phyloP scores from a whole-genome alignment of 2,797 vertebrate species.

The Vultur gryphus region DNA sequence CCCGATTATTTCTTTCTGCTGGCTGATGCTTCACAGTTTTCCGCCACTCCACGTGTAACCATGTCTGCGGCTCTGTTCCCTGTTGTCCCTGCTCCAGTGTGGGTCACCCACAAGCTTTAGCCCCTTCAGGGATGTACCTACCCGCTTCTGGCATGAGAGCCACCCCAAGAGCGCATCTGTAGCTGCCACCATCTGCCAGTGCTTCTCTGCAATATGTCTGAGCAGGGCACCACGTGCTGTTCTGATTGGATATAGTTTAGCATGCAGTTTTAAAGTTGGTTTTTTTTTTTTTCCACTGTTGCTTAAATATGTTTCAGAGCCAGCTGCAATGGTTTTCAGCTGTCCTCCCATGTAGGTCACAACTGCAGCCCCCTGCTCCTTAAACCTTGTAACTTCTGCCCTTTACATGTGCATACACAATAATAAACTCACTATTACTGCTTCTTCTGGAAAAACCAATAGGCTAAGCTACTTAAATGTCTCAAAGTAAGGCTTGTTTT shows the following conservation, averaged over 20 bases:
- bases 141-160: accelerated
- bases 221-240: not conserved
- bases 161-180: accelerated
- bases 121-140: not conserved
- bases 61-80: accelerated
- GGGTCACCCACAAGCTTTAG: not conserved
- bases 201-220: not conserved
- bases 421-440: not conserved
- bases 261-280: not conserved
- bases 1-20: accelerated
- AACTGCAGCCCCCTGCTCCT: not conserved
- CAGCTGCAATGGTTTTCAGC: not conserved
- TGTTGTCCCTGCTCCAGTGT: not conserved
- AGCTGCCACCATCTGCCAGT: not conserved
- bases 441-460: not conserved
- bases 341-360: not conserved
- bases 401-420: not conserved
- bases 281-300: not conserved
- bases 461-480: not conserved
- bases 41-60: accelerated
- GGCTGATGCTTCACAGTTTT: not conserved
- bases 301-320: not conserved
- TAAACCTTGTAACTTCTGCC: not conserved
- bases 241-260: not conserved
- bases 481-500: not conserved